A percentile compares a stretch with the other conserved stretches of the same genome.
phyloP scores from a whole-genome alignment of 2,888 invertebrate genomes.

The Caenorhabditis sulstoni region DNA sequence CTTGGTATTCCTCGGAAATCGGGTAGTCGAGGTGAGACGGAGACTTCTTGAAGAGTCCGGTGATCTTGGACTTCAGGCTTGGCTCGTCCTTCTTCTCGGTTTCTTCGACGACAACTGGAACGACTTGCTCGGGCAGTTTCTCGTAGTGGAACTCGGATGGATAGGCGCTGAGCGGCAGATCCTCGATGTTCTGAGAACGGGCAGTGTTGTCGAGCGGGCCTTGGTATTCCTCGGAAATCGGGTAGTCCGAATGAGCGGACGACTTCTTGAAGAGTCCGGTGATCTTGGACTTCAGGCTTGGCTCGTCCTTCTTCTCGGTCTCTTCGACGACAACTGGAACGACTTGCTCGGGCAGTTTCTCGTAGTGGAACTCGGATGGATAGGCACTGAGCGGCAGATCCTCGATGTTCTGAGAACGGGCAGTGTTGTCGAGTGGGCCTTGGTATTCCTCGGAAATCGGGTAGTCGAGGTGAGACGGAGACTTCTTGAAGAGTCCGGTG shows the following conservation, averaged over 20 bases:
- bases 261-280: slow-evolving; percentile 52
- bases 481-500: slow-evolving; percentile 32
- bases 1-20: slow-evolving; percentile 9
- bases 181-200: slow-evolving; percentile 12
- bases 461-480: slow-evolving; percentile 62
- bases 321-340: slow-evolving; percentile 24
- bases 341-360: slow-evolving; percentile 14
- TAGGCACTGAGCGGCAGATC: slow-evolving; percentile 54
- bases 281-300: slow-evolving; percentile 34
- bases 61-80: slow-evolving; percentile 26
- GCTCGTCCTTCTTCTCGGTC: slow-evolving; percentile 11
- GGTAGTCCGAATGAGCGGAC: slow-evolving; percentile 58
- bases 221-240: slow-evolving; percentile 53
- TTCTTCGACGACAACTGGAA: slow-evolving; percentile 47
- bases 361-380: slow-evolving; percentile 34
- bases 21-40: slow-evolving; percentile 64
- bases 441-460: slow-evolving; percentile 53
- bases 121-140: slow-evolving; percentile 58
- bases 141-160: slow-evolving; percentile 64
- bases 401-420: slow-evolving; percentile 33
- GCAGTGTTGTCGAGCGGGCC: slow-evolving; percentile 57
- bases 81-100: slow-evolving; percentile 42
- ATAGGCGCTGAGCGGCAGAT: slow-evolving; percentile 26
- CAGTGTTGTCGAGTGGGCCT: slow-evolving; percentile 50
- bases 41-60: slow-evolving; percentile 54